Base-by-base conservation (phyloP, 2,888 invertebrate species). In the Drosophila anceps region DNA sequence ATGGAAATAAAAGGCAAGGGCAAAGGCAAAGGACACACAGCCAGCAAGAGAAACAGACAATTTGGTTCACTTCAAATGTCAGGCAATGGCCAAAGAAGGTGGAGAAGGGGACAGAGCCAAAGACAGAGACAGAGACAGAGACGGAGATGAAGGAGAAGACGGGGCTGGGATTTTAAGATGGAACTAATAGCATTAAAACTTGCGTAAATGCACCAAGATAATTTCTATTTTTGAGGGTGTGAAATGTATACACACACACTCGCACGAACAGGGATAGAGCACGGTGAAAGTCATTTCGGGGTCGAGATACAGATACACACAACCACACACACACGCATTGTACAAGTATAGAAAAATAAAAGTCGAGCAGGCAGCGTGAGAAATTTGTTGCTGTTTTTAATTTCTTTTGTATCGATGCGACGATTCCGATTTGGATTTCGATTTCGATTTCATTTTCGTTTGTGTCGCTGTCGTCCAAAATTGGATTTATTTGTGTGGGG, bases 161-260 rank as follows among this genome's bases (percentile, higher is more conserved):
- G 57, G 64, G 71, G 59, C 84, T 71, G 87, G 79, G 82, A 76
- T 76, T 77, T 70, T 79, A 90, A 87, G 90, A 90, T 89, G 87
- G 90, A 87, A 88, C 87, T 88, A 90, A 88, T 88, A 89, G 90
- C 85, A 88, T 88, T 88, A 87, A 86, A 87, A 87, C 88, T 88
- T 87, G 81, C 90, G 88, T 87, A 89, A 90, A 90, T 82, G 85
- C 82, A 86, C 84, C 65, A 73, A 88, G 90, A 90, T 90, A 90
- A 86, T 90, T 88, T 86, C 90, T 86, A 86, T 86, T 86, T 90
- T 90, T 72, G 90, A 90, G 90, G 87, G 90, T 87, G 87, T 88
- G 90, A 89, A 90, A 84, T 86, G 77, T 79, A 73, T 84, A 79
- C 46, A 79, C 70, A 54, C 37, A 60, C 41, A 54, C 24, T 15